Base-by-base conservation (phyloP, 2,888 invertebrate species). In the Trichopoda pennipes region DNA sequence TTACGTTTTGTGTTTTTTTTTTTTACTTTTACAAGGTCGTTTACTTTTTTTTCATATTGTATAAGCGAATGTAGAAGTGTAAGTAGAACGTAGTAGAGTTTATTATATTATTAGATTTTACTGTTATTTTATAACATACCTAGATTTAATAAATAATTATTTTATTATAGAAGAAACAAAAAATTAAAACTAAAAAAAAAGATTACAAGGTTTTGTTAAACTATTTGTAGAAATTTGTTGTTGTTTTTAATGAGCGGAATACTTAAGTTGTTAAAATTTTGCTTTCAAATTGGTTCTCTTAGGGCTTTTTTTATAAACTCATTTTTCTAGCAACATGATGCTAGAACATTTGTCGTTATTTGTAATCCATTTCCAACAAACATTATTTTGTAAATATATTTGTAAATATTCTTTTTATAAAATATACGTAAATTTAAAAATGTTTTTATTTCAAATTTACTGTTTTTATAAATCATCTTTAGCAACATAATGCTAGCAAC, bases 21-120 rank as follows among this genome's bases (percentile, higher is more conserved):
- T n/a, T n/a, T n/a, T n/a, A n/a, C n/a, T 68, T 64, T 78, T 81
- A 73, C 81, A 81, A 81, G 81, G 81, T 81, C 81, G 81, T 81
- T 77, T 77, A 81, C 81, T 78, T 81, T 81, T n/a, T 80, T 64
- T 73, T 38, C 28, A 53, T 63, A 47, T 64, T 35, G 21, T 35
- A 55, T n/a, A 32, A 19, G n/a, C 49, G 9, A 32, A 6, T 35
- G 47, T 44, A 44, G n/a, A 7, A 21, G 58, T 53, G 32, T 42
- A 6, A 23, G 12, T 3, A 32, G 38, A 53, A 68, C 7, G 7
- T 42, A 53, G 10, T 16, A 28, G 12, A 38, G 38, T 44, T 38
- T 68, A 58, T 38, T 17, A 47, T 49, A 19, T 9, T 64, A 19
- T 72, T 38, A 28, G 16, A 19, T 51, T 76, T 76, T 68, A 76